Conservation (phyloP, 1,140 invertebrate genomes). For the Zaprionus davidi region DNA sequence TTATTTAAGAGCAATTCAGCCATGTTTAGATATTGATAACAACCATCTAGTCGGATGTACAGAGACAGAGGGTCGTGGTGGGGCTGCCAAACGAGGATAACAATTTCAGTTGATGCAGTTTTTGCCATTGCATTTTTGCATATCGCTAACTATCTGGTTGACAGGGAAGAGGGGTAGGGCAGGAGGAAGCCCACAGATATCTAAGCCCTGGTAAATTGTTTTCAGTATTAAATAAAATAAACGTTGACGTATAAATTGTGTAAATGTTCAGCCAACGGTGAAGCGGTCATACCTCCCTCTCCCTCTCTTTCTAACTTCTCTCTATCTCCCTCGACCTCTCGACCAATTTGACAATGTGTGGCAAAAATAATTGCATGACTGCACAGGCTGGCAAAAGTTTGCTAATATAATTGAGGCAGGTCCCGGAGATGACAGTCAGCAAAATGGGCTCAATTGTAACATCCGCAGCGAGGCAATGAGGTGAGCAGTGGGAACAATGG, state of each 20-base stretch:
- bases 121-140: conserved; percentile 53
- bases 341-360: conserved; percentile 56
- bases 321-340: neutral
- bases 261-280: conserved; percentile 75
- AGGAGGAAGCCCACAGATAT: neutral
- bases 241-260: conserved; percentile 79
- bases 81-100: conserved; percentile 63
- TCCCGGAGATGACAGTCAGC: conserved; percentile 20
- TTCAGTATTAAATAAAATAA: conserved; percentile 78
- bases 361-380: conserved; percentile 70
- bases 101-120: conserved; percentile 69
- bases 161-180: no score
- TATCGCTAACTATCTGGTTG: conserved; percentile 57
- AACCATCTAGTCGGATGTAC: conserved; percentile 42
- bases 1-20: conserved; percentile 81
- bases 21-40: conserved; percentile 78
- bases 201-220: conserved; percentile 75
- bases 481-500: neutral
- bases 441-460: conserved; percentile 35
- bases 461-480: neutral
- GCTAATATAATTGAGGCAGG: conserved; percentile 19
- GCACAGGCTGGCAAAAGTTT: conserved; percentile 58
- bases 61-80: conserved; percentile 13
- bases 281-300: conserved; percentile 9
- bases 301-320: neutral